phyloP scores from a whole-genome alignment of 2,888 invertebrate genomes.

The Tuberolachnus salignus region DNA sequence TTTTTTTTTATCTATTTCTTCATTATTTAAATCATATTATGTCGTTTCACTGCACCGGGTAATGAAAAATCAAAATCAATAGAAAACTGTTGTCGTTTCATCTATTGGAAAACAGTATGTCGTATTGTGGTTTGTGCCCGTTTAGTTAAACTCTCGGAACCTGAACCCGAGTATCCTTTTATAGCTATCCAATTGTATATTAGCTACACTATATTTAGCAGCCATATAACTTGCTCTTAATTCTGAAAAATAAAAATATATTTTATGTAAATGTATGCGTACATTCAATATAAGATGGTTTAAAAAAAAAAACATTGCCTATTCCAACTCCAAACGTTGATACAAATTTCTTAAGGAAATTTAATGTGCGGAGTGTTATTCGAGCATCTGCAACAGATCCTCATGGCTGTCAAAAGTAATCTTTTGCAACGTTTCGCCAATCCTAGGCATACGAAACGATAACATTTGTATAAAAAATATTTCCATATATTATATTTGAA shows the following conservation, averaged over 20 bases:
- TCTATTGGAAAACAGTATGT: constrained; percentile 95
- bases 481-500: no score
- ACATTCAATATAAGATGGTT: neutral
- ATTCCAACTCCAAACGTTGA: constrained; percentile 95
- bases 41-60: constrained; percentile 87
- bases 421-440: constrained; percentile 92
- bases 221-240: constrained; percentile 51
- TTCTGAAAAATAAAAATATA: constrained; percentile 34
- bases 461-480: no score
- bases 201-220: constrained; percentile 51
- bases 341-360: constrained; percentile 93
- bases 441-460: no score
- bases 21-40: constrained; percentile 90
- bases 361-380: constrained; percentile 91
- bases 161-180: constrained; percentile 65
- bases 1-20: constrained; percentile 98
- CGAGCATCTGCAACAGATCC: constrained; percentile 88
- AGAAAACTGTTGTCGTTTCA: constrained; percentile 94
- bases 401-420: constrained; percentile 94
- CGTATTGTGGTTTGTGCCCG: constrained; percentile 91
- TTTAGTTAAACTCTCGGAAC: constrained; percentile 87
- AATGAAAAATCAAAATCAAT: constrained; percentile 94
- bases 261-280: neutral
- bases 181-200: no score
- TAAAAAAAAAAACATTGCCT: constrained; percentile 66